These are phyloP conservation scores for Ichneumon xanthorius DNA, from an alignment of 2,888 invertebrate genomes.

Conservation along the genomic window DNA sequence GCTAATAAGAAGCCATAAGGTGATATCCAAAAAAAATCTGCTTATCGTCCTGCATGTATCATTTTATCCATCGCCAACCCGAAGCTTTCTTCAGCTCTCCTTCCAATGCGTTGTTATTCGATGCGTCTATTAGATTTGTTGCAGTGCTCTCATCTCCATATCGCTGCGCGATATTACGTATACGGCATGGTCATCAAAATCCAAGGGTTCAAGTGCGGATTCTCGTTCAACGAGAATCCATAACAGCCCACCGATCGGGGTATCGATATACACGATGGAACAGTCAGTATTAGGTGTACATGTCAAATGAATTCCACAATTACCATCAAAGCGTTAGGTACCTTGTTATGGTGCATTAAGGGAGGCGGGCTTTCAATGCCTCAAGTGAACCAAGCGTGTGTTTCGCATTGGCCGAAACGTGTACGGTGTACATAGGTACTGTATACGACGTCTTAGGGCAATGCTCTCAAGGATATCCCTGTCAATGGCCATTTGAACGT, in stretches of 20 bases:
- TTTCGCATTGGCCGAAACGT: background rate
- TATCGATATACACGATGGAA: background rate
- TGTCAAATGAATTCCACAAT: background rate
- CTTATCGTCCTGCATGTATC: no score
- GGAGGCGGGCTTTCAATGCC: constrained; percentile 1
- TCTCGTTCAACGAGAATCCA: background rate
- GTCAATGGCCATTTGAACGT: background rate
- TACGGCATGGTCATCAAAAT: background rate
- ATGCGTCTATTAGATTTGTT: no score
- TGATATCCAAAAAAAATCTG: no score
- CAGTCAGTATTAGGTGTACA: background rate
- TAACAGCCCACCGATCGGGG: background rate
- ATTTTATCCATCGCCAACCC: no score
- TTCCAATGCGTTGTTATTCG: no score
- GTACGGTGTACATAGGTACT: background rate
- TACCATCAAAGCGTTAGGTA: background rate
- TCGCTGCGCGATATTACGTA: background rate
- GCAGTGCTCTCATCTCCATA: background rate
- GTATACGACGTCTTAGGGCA: background rate
- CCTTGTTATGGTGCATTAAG: background rate
- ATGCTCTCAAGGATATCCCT: background rate
- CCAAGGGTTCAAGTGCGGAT: background rate
- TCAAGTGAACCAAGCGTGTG: constrained; percentile 1
- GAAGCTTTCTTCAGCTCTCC: background rate
- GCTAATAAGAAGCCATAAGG: no score